Conservation (phyloP, 2,113 vertebrate genomes). For the Peromyscus leucopus region DNA sequence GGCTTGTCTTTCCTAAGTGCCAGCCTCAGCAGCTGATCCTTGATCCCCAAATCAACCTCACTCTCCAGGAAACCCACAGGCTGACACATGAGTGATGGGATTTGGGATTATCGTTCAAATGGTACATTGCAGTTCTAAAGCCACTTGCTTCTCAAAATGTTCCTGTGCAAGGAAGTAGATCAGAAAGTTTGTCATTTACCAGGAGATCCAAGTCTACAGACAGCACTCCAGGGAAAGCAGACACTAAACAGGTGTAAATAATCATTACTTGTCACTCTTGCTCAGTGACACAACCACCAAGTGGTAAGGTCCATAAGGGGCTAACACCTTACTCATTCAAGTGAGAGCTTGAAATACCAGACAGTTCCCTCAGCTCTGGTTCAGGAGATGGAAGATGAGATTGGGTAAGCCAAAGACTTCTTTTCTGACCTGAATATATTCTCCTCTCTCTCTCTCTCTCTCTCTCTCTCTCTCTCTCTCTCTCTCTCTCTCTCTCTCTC, state of each 20-base stretch:
- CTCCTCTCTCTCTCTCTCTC: neutral
- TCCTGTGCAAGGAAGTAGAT: neutral
- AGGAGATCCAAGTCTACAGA: neutral
- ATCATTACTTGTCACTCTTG: neutral
- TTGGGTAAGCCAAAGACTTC: neutral
- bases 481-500: neutral
- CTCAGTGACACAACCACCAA: neutral
- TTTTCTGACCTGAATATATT: neutral
- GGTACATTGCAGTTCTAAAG: neutral
- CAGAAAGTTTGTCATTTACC: constrained; percentile 32
- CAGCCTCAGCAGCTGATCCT: constrained; percentile 87
- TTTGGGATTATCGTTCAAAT: neutral
- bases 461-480: neutral
- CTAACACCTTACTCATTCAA: neutral
- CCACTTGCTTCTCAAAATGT: constrained; percentile 42
- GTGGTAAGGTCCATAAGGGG: neutral
- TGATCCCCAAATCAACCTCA: constrained; percentile 82
- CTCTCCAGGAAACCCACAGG: constrained; percentile 81
- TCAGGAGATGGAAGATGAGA: neutral
- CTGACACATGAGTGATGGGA: constrained; percentile 27
- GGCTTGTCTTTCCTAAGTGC: constrained; percentile 86
- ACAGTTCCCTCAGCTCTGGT: neutral
- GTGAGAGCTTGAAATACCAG: neutral
- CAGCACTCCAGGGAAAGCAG: neutral
- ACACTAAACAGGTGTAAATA: neutral